A percentile compares a stretch with the other conserved stretches of the same genome.
These are phyloP conservation scores for Uropsilus gracilis DNA, from an alignment of 2,113 vertebrate species.

Conservation along the genomic window DNA sequence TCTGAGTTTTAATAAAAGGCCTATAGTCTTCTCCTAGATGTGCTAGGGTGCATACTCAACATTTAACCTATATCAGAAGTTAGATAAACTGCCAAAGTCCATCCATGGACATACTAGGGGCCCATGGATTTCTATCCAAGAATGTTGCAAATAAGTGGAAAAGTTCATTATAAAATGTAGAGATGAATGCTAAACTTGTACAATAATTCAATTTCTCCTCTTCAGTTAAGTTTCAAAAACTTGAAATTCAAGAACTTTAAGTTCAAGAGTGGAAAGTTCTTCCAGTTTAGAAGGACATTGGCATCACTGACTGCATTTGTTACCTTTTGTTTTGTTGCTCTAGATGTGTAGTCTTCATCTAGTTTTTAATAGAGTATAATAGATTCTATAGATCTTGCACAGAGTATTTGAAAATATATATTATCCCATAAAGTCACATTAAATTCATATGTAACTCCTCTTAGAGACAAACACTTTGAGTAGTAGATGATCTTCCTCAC, in stretches of 20 bases:
- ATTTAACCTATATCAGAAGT: background rate
- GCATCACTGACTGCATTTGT: background rate
- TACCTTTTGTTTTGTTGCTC: background rate
- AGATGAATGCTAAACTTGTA: background rate
- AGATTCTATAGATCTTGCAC: background rate
- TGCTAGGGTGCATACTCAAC: background rate
- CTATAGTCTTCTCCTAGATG: background rate
- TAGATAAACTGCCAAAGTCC: background rate
- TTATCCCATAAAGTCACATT: background rate
- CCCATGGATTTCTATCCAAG: background rate
- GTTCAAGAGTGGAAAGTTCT: background rate
- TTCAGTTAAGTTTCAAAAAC: background rate
- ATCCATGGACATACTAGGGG: background rate
- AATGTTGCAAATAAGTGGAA: background rate
- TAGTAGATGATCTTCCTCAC: background rate
- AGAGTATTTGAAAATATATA: background rate
- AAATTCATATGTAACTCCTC: background rate
- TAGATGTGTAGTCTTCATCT: background rate
- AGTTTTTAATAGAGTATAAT: background rate
- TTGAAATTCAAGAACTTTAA: background rate
- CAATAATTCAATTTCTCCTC: background rate
- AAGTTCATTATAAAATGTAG: background rate
- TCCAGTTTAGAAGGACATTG: background rate
- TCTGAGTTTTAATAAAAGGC: background rate
- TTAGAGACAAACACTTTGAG: background rate